A percentile compares a stretch with the other conserved stretches of the same genome.
These are phyloP conservation scores for Rhea americana DNA, from an alignment of 2,113 vertebrate species.

Conservation along the genomic window DNA sequence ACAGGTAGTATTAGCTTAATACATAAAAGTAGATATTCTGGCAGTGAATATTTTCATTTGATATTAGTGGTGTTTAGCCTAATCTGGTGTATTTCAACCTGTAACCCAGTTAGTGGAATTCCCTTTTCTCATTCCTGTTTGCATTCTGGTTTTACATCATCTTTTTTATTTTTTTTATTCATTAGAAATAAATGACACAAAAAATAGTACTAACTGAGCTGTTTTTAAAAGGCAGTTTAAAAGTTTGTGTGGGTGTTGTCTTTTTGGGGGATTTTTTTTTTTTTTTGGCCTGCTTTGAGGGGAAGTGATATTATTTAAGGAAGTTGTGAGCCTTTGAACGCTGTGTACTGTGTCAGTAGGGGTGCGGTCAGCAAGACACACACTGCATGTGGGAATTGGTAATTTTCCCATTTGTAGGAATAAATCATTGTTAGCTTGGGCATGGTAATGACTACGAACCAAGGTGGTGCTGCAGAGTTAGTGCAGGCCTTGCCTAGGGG, in stretches of 20 bases:
- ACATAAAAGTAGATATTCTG: not conserved
- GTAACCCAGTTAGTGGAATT: not conserved
- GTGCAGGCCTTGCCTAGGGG: not conserved
- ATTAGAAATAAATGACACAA: not conserved
- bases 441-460: not conserved
- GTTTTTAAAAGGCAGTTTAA: constrained; percentile 7
- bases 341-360: constrained; percentile 2
- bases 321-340: constrained; percentile 7
- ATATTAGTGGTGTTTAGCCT: not conserved
- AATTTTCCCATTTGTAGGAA: not conserved
- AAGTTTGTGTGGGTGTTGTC: constrained; percentile 37
- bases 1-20: not conserved
- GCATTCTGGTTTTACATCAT: not conserved
- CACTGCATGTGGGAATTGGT: constrained; percentile 20
- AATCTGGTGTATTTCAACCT: not conserved
- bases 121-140: not conserved
- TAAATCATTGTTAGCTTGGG: not conserved
- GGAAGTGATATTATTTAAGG: not conserved
- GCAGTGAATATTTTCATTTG: not conserved
- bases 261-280: not conserved
- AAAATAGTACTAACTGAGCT: not conserved
- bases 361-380: not conserved
- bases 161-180: not conserved
- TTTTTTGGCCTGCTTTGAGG: not conserved
- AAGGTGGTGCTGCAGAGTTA: not conserved